These are phyloP conservation scores for Phymanthus crucifer DNA, from an alignment of 92 coral and sea anemone species.

Conservation along the genomic window DNA sequence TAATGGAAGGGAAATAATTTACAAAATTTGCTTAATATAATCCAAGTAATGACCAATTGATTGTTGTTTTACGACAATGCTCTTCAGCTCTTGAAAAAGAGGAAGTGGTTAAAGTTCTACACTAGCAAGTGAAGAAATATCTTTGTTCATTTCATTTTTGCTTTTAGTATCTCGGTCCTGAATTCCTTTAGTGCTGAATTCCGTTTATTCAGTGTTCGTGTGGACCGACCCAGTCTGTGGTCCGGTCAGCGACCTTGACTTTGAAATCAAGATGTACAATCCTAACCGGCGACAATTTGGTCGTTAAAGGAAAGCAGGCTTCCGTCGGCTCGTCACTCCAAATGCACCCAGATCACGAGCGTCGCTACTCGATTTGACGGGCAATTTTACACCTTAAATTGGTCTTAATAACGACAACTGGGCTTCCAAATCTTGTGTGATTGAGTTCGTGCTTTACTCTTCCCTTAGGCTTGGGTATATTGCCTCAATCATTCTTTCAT, in stretches of 20 bases:
- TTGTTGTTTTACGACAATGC: neutral
- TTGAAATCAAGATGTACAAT: neutral
- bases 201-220: neutral
- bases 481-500: neutral
- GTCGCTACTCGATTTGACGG: neutral
- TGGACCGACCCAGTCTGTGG: slow-evolving; percentile 1
- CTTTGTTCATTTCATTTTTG: neutral
- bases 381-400: slow-evolving; percentile 5
- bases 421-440: neutral
- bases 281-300: neutral
- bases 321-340: neutral
- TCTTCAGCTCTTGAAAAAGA: neutral
- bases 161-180: neutral
- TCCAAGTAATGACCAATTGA: neutral
- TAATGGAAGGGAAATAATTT: slow-evolving; percentile 1
- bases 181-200: neutral
- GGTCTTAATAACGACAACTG: neutral
- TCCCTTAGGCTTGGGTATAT: neutral
- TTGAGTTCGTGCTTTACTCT: neutral
- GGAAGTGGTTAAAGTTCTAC: neutral
- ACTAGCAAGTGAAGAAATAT: neutral
- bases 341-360: neutral
- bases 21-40: neutral
- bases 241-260: slow-evolving; percentile 10
- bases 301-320: neutral